Base-by-base conservation (phyloP, 64 coral and sea anemone species). In the Pachyseris speciosa region DNA sequence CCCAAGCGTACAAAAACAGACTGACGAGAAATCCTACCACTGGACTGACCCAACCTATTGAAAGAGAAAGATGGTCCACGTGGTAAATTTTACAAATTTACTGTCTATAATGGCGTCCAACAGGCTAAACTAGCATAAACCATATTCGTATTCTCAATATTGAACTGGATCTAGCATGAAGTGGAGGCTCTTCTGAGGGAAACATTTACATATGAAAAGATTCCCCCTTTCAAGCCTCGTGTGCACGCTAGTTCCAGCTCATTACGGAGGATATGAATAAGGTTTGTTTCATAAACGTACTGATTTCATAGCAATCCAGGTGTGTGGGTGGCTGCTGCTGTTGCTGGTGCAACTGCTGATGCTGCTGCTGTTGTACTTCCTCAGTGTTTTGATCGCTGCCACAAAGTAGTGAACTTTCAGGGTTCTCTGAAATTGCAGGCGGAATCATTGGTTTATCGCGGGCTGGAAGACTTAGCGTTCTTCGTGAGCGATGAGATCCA, bases 401-500 rank as follows among this genome's bases (percentile, higher is more conserved):
- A 41, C 25, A 17, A 15, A 10, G 16, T 22, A 13, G 49, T 42
- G 58, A 72, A n/a, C 26, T 33, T 41, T 75, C 53, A 19, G 59
- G 20, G 79, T 32, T 93, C 60, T 88, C 74, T 37, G 64, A 64
- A 47, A 71, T 70, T 5, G 19, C 60, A 11, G 84, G 91, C 1
- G 84, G 91, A 83, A 93, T 93, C 9, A 40, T 34, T 2, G 91
- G 91, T 36, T 93, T 93, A 20, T 93, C 91, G 38, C 91, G 73
- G 22, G 73, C 66, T n/a, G 91, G 91, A 38, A 93, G 86, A 45
- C 91, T 93, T 5, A 93, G 78, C 0, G 91, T 93, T 83, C 91
- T 57, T 31, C 91, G 28, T 10, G 91, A 93, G 15, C 91, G 84
- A 73, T 81, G 91, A 10, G 31, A 42, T 5, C 53, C 36, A 6